Conservation (phyloP, 2,888 invertebrate genomes). For the Scaptomyza polygonia region DNA sequence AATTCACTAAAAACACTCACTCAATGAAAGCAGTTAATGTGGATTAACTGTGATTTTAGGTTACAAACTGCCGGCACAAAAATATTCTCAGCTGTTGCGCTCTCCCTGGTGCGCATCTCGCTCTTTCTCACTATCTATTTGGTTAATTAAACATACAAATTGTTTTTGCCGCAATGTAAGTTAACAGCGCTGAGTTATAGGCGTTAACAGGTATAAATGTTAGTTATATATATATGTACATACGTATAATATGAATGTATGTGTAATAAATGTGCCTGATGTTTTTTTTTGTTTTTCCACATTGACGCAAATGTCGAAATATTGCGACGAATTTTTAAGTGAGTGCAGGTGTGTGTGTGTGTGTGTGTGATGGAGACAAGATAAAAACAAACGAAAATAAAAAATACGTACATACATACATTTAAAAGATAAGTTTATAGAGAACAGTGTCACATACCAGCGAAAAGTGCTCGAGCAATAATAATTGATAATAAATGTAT, state of each 20-base stretch:
- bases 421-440: conserved; percentile 21
- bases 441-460: conserved; percentile 26
- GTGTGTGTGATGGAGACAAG: conserved; percentile 19
- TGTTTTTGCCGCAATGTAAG: conserved; percentile 2
- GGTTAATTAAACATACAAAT: conserved; percentile 2
- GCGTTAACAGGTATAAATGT: conserved; percentile 8
- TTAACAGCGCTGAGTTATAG: conserved; percentile 22
- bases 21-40: conserved; percentile 4
- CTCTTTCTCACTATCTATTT: not conserved
- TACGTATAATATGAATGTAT: not conserved
- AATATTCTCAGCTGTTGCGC: conserved; percentile 21
- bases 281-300: conserved; percentile 26
- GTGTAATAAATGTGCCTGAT: not conserved
- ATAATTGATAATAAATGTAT: conserved; percentile 25
- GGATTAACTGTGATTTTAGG: conserved; percentile 18
- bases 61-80: conserved; percentile 6
- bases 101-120: not conserved
- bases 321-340: conserved; percentile 14
- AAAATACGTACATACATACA: conserved; percentile 2
- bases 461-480: not conserved
- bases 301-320: conserved; percentile 45
- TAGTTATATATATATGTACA: not conserved
- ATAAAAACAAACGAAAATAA: conserved; percentile 29
- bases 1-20: conserved; percentile 18
- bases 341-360: not conserved